Base-by-base conservation (phyloP, 2,888 invertebrate genomes). In the Xanthia icteritia region DNA sequence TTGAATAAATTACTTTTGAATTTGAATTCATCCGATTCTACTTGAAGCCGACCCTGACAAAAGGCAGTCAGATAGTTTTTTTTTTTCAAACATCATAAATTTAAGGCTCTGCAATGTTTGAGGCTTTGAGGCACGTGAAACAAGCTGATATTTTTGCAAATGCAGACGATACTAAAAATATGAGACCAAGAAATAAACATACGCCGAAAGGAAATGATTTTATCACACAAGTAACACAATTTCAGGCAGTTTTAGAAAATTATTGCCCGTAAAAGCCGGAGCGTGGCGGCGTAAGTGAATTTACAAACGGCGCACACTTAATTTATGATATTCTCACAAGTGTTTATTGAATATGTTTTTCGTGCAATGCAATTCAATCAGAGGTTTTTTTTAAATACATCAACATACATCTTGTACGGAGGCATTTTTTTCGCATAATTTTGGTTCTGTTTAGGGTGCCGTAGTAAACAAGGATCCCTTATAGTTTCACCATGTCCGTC, bases 201-300 rank as follows among this genome's bases (percentile, higher is more conserved):
- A 71, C 20, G 15, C 15, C 20, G 3, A 51, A 67, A 17, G 39
- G 11, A 72, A 72, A 67, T 72, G 11, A 65, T 68, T 60, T 80
- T 76, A 76, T 77, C 68, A 60, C 11, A 65, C 63, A 63, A 42
- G 69, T 81, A 85, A 85, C 31, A 42, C 31, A 71, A 85, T 85
- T 84, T 75, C 8, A 36, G 48, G 27, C 65, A 72, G 74, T 82
- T 84, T 74, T 72, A 75, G 51, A 58, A 77, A 70, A 79, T 84
- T 84, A 84, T 56, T 39, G n/a, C n/a, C 56, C 13, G 74, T 85
- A 76, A 85, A 71, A 85, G 85, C 85, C 48, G 0, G 42, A 71
- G 84, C 84, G 85, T n/a, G 76, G 42, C 17, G 0, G 0, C 17
- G 27, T 84, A 85, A 85, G 13, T 73, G 80, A 84, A 82, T 85